Conservation (phyloP, 2,797 vertebrate genomes). For the Tokudaia muenninki region DNA sequence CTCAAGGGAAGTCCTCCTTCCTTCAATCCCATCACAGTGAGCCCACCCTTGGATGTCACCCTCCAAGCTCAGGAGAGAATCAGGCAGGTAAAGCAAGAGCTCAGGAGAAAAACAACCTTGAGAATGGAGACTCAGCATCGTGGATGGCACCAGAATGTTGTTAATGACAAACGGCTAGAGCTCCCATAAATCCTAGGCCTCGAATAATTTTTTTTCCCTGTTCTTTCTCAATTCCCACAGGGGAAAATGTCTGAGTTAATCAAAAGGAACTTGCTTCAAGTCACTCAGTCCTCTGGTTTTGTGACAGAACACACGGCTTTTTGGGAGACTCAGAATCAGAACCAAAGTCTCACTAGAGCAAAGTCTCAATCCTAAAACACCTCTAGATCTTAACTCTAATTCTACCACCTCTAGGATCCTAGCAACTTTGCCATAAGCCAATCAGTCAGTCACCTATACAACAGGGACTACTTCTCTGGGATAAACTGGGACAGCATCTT, state of each 20-base stretch:
- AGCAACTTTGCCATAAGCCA: neutral
- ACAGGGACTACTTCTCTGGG: neutral
- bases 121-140: neutral
- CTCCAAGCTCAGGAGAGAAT: neutral
- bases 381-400: neutral
- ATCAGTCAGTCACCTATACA: neutral
- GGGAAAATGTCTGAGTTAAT: neutral
- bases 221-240: neutral
- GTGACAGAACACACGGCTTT: neutral
- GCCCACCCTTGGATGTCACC: neutral
- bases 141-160: neutral
- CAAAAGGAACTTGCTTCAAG: neutral
- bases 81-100: neutral
- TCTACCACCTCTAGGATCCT: neutral
- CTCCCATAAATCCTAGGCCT: neutral
- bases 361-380: neutral
- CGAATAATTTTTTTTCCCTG: neutral
- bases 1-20: neutral
- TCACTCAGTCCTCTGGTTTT: neutral
- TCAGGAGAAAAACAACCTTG: neutral
- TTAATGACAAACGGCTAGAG: neutral
- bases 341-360: neutral
- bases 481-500: neutral
- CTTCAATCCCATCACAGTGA: neutral
- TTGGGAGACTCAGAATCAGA: neutral